These are phyloP conservation scores for Eulemur rubriventer DNA, from an alignment of 2,797 vertebrate species.

Conservation along the genomic window DNA sequence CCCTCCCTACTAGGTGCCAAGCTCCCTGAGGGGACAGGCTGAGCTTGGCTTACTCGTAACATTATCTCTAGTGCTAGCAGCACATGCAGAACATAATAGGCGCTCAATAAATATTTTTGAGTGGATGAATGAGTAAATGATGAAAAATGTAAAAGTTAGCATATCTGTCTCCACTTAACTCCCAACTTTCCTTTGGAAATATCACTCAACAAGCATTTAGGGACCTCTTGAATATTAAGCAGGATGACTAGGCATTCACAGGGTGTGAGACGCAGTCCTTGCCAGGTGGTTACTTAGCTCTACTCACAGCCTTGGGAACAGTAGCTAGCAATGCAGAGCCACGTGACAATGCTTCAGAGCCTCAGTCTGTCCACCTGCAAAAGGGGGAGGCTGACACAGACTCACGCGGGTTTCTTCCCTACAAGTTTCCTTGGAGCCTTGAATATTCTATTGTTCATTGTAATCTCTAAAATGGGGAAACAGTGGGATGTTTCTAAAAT, in stretches of 20 bases:
- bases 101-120: background rate
- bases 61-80: background rate
- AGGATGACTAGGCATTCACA: constrained; percentile 29
- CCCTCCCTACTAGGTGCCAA: background rate
- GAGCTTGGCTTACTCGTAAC: background rate
- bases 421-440: background rate
- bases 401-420: background rate
- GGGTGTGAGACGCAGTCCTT: constrained; percentile 20
- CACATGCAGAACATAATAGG: background rate
- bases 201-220: constrained; percentile 23
- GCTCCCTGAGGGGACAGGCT: background rate
- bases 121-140: constrained; percentile 3
- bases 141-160: background rate
- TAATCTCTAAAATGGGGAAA: background rate
- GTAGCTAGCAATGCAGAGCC: background rate
- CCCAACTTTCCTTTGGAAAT: background rate
- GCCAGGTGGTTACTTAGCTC: background rate
- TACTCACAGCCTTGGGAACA: background rate
- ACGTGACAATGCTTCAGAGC: background rate
- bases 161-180: background rate
- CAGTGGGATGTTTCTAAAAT: background rate
- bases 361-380: constrained; percentile 23
- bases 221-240: constrained; percentile 38
- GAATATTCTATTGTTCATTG: background rate
- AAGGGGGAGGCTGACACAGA: background rate